Percentiles rank a stretch among this genome's conserved stretches.
phyloP scores from a whole-genome alignment of 92 coral and sea anemone genomes.

The Porites rus region DNA sequence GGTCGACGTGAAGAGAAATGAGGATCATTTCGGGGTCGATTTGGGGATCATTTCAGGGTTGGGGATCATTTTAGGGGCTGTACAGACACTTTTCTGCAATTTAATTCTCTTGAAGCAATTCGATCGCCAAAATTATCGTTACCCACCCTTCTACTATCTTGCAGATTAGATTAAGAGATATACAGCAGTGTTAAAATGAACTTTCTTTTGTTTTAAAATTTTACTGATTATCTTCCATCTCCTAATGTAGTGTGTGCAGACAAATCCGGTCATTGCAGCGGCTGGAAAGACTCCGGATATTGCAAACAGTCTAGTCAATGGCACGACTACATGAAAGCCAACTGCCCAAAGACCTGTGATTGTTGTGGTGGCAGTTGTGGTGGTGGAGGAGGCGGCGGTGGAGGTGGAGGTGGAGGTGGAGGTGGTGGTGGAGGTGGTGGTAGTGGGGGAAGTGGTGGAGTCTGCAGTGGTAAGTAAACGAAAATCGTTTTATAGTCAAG shows the following conservation, averaged over 20 bases:
- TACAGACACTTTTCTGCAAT: too few relatives aligned
- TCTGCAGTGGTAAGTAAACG: slow-evolving; percentile 20
- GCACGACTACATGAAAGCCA: slow-evolving; percentile 80
- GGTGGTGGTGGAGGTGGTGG: slow-evolving; percentile 80
- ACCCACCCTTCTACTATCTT: too few relatives aligned
- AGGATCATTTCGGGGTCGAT: too few relatives aligned
- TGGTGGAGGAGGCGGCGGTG: slow-evolving; percentile 69
- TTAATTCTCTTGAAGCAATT: too few relatives aligned
- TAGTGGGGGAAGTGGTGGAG: slow-evolving; percentile 70
- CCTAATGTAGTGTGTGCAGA: slow-evolving; percentile 58
- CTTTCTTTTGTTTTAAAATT: too few relatives aligned
- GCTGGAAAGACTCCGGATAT: slow-evolving; percentile 82
- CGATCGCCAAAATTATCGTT: too few relatives aligned
- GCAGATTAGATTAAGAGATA: too few relatives aligned
- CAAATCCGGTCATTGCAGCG: slow-evolving; percentile 64
- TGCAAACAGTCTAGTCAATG: slow-evolving; percentile 63
- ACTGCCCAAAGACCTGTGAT: slow-evolving; percentile 87
- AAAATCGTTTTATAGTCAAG: neutral
- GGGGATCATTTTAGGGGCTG: too few relatives aligned
- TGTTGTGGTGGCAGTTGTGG: slow-evolving; percentile 90
- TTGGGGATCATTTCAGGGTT: too few relatives aligned
- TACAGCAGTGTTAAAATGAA: too few relatives aligned
- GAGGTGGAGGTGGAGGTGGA: slow-evolving; percentile 42
- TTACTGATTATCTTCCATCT: neutral
- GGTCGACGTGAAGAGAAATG: too few relatives aligned